phyloP scores from a whole-genome alignment of 2,888 invertebrate genomes.

The Panorpa germanica region DNA sequence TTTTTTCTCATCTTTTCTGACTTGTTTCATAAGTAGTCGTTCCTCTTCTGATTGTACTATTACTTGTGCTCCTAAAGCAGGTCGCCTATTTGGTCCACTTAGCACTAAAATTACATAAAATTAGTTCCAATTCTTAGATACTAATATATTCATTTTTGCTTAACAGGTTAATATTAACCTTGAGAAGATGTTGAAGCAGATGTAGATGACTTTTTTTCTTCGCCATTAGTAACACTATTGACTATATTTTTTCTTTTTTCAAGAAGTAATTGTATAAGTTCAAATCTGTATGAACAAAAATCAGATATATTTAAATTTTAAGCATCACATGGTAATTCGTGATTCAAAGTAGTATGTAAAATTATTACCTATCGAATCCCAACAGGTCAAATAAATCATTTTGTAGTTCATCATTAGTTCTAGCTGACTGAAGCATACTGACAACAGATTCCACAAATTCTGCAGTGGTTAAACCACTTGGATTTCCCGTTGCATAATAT shows the following conservation, averaged over 20 bases:
- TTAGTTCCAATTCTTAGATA: too few relatives aligned
- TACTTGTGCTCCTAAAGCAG: constrained; percentile 61
- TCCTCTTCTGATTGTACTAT: constrained; percentile 72
- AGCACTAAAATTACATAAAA: constrained; percentile 20
- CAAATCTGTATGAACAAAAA: too few relatives aligned
- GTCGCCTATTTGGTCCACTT: constrained; percentile 20
- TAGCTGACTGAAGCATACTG: constrained; percentile 36
- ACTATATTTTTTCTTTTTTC: constrained; percentile 37
- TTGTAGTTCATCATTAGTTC: constrained; percentile 48
- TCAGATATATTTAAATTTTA: too few relatives aligned
- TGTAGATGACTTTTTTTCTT: constrained; percentile 14
- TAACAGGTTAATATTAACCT: too few relatives aligned
- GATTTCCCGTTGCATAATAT: constrained; percentile 24
- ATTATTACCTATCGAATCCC: constrained; percentile 56
- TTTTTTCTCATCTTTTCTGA: constrained; percentile 73
- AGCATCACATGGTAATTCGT: too few relatives aligned
- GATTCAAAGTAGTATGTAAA: too few relatives aligned
- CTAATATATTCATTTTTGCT: too few relatives aligned
- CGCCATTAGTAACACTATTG: constrained; percentile 19
- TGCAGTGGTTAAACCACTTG: constrained; percentile 28
- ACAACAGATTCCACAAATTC: constrained; percentile 39
- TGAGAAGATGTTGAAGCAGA: too few relatives aligned
- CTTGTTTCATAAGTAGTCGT: constrained; percentile 51
- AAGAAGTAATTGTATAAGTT: constrained; percentile 48
- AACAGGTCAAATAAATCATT: constrained; percentile 75